A percentile compares a stretch with the other conserved stretches of the same genome.
Conservation (phyloP, 2,113 vertebrate genomes). For the Syngnathus scovelli region DNA sequence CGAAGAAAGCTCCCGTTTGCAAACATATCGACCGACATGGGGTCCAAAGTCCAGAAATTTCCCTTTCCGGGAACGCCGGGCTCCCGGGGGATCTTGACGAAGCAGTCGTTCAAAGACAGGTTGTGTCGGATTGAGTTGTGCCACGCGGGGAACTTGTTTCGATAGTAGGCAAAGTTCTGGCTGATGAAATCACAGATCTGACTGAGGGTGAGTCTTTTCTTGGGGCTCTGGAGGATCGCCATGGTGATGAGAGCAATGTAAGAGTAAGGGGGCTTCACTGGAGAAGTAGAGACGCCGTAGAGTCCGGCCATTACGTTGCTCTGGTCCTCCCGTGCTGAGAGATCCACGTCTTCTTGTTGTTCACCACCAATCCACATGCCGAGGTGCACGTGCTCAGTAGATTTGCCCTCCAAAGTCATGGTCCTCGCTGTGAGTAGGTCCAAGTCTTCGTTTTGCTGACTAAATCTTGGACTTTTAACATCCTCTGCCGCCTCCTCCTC, state of each 20-base stretch:
- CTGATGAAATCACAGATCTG: conserved; percentile 75
- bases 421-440: conserved; percentile 40
- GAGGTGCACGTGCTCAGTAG: conserved; percentile 50
- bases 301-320: conserved; percentile 6
- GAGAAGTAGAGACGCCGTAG: conserved; percentile 22
- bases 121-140: conserved; percentile 77
- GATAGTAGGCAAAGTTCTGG: conserved; percentile 67
- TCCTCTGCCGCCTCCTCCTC: conserved; percentile 31
- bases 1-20: conserved; percentile 75
- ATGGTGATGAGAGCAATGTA: conserved; percentile 78
- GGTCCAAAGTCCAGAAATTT: conserved; percentile 76
- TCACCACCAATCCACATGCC: conserved; percentile 17
- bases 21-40: conserved; percentile 75
- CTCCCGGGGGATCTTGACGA: conserved; percentile 72
- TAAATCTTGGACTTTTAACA: conserved; percentile 23
- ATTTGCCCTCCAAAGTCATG: conserved; percentile 61
- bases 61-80: conserved; percentile 73
- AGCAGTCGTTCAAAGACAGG: conserved; percentile 75
- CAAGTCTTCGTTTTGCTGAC: conserved; percentile 24
- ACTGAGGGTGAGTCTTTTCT: conserved; percentile 71
- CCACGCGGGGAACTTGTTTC: conserved; percentile 72
- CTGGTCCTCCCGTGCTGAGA: conserved; percentile 16
- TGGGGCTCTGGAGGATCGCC: conserved; percentile 75
- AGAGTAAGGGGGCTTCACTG: conserved; percentile 72
- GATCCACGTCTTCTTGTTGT: not conserved